These are phyloP conservation scores for Hypothenemus hampei DNA, from an alignment of 1,140 invertebrate species.

Conservation along the genomic window DNA sequence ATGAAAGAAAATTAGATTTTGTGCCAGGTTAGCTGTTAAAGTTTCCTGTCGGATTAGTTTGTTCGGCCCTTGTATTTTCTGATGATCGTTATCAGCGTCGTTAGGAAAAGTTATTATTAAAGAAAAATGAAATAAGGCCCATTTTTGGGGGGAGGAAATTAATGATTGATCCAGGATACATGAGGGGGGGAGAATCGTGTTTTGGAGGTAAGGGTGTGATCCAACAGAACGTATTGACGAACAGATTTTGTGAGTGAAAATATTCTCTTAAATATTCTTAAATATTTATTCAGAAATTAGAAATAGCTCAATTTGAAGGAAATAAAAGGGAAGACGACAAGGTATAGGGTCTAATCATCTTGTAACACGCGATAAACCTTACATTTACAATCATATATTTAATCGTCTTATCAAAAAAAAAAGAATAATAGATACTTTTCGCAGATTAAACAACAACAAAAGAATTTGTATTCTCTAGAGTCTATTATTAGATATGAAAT, in stretches of 20 bases:
- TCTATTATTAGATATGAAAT: no score
- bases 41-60: slow-evolving; percentile 15
- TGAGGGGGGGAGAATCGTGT: slow-evolving; percentile 1
- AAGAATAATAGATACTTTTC: no score
- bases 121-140: slow-evolving; percentile 18
- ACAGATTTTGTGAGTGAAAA: no score
- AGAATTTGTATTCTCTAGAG: no score
- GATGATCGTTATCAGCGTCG: slow-evolving; percentile 19
- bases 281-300: neutral
- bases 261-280: no score
- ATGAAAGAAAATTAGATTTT: slow-evolving; percentile 19
- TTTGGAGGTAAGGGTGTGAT: neutral
- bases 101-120: slow-evolving; percentile 22
- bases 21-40: slow-evolving; percentile 18
- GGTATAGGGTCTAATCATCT: slow-evolving; percentile 1
- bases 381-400: slow-evolving; percentile 3
- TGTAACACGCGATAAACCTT: slow-evolving; percentile 6
- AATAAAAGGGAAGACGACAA: slow-evolving; percentile 6
- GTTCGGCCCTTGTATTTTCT: slow-evolving; percentile 6
- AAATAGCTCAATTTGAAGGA: slow-evolving; percentile 3
- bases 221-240: no score
- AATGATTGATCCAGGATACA: slow-evolving; percentile 23
- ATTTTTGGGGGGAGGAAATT: slow-evolving; percentile 15
- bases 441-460: no score
- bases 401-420: slow-evolving; percentile 14